Evolutionary conservation across 2,797 vertebrate species (phyloP), one percentile per base, ranked within the genome.

Genomic region (Loris lydekkerianus): DNA sequence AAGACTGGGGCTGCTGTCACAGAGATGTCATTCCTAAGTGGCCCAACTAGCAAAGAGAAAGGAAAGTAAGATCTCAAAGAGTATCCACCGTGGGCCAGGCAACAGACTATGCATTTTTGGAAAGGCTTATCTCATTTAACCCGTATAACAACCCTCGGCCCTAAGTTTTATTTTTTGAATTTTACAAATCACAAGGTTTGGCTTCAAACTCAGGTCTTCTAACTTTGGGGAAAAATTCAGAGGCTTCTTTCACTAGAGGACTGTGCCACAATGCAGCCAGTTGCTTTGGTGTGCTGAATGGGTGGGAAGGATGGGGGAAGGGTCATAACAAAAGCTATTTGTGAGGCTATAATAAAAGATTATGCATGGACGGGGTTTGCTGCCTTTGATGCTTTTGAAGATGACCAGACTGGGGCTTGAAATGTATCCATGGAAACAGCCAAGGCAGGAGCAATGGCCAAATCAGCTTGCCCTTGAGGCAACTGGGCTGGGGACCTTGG

Each of bases 351-450:
- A 94, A 97, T 96, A 98, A 97, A 97, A 97, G 97, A 97, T 97
- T 96, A 94, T 96, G 96, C 97, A 97, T 75, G 97, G 96, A 97
- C 84, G 80, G 85, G 91, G 87, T 73, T 92, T 86, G 92, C 76
- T 96, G 97, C 97, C 91, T 97, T 96, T 96, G 97, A 96, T 97
- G 97, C 93, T 95, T 96, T 97, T 97, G 93, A 97, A 95, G 96
- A 97, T 97, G 97, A 96, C 97, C 96, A 97, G 96, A 96, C 93
- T 43, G 86, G 93, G 86, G 81, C 91, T 95, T 95, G 94, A 95
- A 97, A 78, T 34, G 94, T 97, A 95, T 85, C 97, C 97, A 98
- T 97, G 96, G 97, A 89, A 97, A 98, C 97, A 93, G 96, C 86
- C 69, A 81, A 25, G 83, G 95, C 53, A 65, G 76, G 49, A 76